Evolutionary conservation across 2,888 invertebrate genomes (phyloP).

Genomic region (Parasteatoda lunata): DNA sequence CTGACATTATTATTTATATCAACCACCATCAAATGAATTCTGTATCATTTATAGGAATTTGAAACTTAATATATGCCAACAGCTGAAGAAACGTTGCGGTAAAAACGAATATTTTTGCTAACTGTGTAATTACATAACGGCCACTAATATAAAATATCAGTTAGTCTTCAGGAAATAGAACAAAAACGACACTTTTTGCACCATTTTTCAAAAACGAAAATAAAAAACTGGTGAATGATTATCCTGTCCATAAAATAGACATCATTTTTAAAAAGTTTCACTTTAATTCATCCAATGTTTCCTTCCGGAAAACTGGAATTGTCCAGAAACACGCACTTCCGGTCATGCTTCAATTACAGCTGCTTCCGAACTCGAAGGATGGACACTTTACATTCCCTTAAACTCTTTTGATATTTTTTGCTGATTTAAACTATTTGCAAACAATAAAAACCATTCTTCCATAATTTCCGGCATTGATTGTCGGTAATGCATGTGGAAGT

Average conservation of each 20-base stretch:
- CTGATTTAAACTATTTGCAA: background rate
- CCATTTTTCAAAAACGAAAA: background rate
- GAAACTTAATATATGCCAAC: background rate
- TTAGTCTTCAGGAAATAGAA: no score
- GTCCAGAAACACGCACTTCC: constrained; percentile 48
- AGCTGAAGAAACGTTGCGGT: background rate
- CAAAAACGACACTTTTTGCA: no score
- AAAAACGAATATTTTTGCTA: background rate
- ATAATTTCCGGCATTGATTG: background rate
- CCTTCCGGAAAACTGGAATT: constrained; percentile 18
- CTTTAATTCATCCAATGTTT: constrained; percentile 30
- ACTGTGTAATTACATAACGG: background rate
- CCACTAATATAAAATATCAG: background rate
- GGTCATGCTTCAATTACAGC: constrained; percentile 26
- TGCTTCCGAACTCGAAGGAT: constrained; percentile 23
- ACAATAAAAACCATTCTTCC: background rate
- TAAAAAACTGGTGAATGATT: constrained; percentile 16
- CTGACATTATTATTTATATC: no score
- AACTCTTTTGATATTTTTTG: background rate
- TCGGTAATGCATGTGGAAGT: no score
- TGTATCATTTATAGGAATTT: no score
- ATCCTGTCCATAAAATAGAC: constrained; percentile 34
- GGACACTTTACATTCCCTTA: background rate
- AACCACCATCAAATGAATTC: no score
- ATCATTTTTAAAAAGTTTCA: constrained; percentile 38